Evolutionary conservation across 2,113 vertebrate species (phyloP), one percentile per base, ranked within the genome.

Genomic region (Tympanuchus pallidicinctus): DNA sequence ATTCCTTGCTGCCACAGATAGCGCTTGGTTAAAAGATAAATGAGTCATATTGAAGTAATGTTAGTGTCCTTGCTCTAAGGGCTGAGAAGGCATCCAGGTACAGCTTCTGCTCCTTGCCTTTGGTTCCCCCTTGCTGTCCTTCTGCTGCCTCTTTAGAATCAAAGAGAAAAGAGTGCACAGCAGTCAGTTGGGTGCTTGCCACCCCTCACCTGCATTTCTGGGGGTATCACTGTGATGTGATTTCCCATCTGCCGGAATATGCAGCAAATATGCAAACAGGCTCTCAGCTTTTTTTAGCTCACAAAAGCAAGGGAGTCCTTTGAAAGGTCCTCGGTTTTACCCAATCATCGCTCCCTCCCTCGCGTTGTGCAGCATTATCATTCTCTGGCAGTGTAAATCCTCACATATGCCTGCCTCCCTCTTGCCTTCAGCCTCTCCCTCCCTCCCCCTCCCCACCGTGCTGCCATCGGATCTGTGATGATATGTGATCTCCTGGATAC

Each of bases 401-500:
- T 95, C 93, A 79, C 59, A 47, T 83, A 60, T 88, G 91, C 86
- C 94, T 93, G 70, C 92, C 92, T 91, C 91, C 94, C 89, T 89
- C 74, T 40, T 52, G 50, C 72, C 52, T 86, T 82, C 91, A 81
- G 75, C 40, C 74, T 1, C 66, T 59, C 74, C 12, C 52, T 76
- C 92, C 96, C 90, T 93, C 97, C 97, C 97, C 97, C 89, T 97
- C 57, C 57, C 95, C 80, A 92, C 96, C 5, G 95, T 82, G 96
- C 98, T 98, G 98, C 97, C 91, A 96, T 98, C 97, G 97, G 97
- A 98, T 98, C 98, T 97, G 95, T 89, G 97, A 97, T 97, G 98
- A 97, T 98, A 98, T 97, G 97, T 98, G 98, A 98, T 98, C 98
- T 98, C 97, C 94, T 82, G 96, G 97, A 98, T 96, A 97, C 96